Percentiles rank a stretch among this genome's conserved stretches.
These are phyloP conservation scores for Scytalopus superciliaris DNA, from an alignment of 2,113 vertebrate species.

Conservation along the genomic window DNA sequence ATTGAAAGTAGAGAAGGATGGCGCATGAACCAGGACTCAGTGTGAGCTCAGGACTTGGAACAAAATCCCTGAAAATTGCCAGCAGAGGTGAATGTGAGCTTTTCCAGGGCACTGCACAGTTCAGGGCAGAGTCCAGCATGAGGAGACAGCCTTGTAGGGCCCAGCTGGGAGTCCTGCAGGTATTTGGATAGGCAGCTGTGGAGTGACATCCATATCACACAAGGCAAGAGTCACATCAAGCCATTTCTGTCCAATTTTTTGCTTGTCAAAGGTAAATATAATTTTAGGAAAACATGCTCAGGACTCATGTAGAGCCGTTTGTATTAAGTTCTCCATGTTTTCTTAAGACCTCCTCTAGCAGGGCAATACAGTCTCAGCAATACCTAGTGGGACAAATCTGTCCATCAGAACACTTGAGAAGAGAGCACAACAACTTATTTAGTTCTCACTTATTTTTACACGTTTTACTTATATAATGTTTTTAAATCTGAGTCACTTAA, in stretches of 20 bases:
- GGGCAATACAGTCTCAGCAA: neutral
- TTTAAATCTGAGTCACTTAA: neutral
- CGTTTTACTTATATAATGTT: fast-evolving
- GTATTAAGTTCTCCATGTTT: neutral
- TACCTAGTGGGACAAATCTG: neutral
- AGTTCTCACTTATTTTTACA: neutral
- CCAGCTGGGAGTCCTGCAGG: neutral
- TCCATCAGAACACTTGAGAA: neutral
- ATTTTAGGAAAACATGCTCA: neutral
- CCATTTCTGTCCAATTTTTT: neutral
- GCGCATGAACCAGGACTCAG: neutral
- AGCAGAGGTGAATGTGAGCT: neutral
- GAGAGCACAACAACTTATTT: neutral
- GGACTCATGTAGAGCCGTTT: neutral
- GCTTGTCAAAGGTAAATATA: neutral
- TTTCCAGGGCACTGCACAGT: neutral
- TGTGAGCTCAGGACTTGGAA: neutral
- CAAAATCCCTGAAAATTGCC: neutral
- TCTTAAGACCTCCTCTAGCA: neutral
- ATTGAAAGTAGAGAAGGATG: neutral
- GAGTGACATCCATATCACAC: fast-evolving
- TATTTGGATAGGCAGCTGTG: neutral
- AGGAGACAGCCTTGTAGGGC: no score
- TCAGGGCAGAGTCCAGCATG: neutral
- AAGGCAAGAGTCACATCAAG: neutral